Evolutionary conservation across 2,888 invertebrate genomes (phyloP), one percentile per base, ranked within the genome.

Genomic region (Tenthredo mesomela): DNA sequence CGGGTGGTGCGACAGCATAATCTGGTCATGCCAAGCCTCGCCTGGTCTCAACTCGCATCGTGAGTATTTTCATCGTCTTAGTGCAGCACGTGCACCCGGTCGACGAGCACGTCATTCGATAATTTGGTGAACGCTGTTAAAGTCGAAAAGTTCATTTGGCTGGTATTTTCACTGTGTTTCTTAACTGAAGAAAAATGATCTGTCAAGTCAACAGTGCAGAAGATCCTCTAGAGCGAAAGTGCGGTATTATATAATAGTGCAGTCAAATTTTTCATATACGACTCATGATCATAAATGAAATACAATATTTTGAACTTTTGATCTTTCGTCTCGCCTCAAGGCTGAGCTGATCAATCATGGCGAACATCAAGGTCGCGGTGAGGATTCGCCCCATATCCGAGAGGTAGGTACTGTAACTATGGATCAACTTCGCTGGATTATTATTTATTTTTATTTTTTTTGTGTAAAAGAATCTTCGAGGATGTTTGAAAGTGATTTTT

Each of bases 361-460:
- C 95, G 61, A 95, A 95, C 88, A 95, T 96, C 83, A 96, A 96
- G 91, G 95, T 96, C 89, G 95, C 95, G 25, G 94, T 96, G 82
- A 93, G 96, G 88, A 94, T 96, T 43, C 94, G 96, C 87, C 96
- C 96, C 18, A 94, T 96, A 90, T 95, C 95, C 33, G 94, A 95
- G 87, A 95, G 95, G 96, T 95, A 93, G 93, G 94, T 90, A 29
- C 29, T 65, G 90, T 82, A 43, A 12, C 37, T 43, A 0, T 29
- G 25, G 61, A 61, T 61, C 61, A 25, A 10, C 9, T 21, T 58
- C 58, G 21, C 21, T 21, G 4, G 18, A 58, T 58, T 7, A 58
- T 58, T 33, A 2, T 33, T 33, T 33, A 33, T 33, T 18, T 43
- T 43, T 7, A n/a, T n/a, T 58, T 37, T 37, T 37, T 37, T 58